phyloP scores from a whole-genome alignment of 2,888 invertebrate genomes.

The Erannis defoliaria region DNA sequence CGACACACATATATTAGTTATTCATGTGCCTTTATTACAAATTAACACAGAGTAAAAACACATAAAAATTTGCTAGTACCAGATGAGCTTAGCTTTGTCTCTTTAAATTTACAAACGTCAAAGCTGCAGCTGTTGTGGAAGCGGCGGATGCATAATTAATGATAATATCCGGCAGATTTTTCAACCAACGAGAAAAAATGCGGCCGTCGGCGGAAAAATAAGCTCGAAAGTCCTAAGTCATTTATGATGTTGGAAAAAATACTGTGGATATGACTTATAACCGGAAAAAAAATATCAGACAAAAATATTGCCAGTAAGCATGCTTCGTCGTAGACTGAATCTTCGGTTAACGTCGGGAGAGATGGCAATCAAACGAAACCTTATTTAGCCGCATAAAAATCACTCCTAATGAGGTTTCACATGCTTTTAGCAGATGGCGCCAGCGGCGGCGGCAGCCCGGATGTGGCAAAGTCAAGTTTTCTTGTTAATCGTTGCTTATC shows the following conservation, averaged over 20 bases:
- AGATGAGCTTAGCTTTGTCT: conserved; percentile 49
- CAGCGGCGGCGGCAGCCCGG: too few relatives aligned
- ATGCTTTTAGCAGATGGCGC: too few relatives aligned
- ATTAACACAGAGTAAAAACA: background rate
- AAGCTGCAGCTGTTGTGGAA: conserved; percentile 60
- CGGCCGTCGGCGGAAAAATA: conserved; percentile 71
- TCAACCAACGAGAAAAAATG: conserved; percentile 73
- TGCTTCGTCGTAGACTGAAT: too few relatives aligned
- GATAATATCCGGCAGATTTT: conserved; percentile 84
- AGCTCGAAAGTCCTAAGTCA: conserved; percentile 71
- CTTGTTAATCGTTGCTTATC: too few relatives aligned
- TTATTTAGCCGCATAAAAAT: too few relatives aligned
- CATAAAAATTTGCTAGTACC: conserved; percentile 13
- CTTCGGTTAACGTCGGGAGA: too few relatives aligned
- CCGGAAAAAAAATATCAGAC: conserved; percentile 1
- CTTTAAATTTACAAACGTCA: conserved; percentile 69
- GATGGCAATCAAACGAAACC: too few relatives aligned
- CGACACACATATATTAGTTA: background rate
- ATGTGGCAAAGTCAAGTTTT: too few relatives aligned
- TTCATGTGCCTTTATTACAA: background rate
- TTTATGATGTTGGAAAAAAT: conserved; percentile 66
- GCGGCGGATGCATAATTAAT: conserved; percentile 81
- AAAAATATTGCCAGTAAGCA: too few relatives aligned
- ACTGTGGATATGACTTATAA: conserved; percentile 47
- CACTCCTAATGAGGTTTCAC: too few relatives aligned